A percentile compares a stretch with the other conserved stretches of the same genome.
Evolutionary conservation across 2,113 vertebrate genomes (phyloP).

Genomic region (Tetrax tetrax): DNA sequence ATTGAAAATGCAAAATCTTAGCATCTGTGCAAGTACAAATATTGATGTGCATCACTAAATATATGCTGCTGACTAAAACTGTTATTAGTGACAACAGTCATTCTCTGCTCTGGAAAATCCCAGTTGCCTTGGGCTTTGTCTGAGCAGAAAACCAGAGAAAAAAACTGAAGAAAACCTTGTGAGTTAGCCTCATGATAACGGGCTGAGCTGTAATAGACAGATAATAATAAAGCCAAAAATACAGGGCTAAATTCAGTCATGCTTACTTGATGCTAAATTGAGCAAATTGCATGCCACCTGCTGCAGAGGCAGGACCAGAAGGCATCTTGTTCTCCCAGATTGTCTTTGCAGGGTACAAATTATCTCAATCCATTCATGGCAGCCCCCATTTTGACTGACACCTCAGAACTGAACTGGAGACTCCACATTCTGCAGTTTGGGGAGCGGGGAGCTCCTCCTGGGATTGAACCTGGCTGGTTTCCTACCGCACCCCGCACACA

Average conservation of each 20-base stretch:
- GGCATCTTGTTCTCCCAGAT: not conserved
- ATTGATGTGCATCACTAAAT: conserved; percentile 45
- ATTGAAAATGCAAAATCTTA: not conserved
- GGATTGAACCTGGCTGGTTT: not conserved
- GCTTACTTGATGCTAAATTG: conserved; percentile 24
- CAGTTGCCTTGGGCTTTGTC: conserved; percentile 47
- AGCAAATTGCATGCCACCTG: not conserved
- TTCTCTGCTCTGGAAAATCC: conserved; percentile 35
- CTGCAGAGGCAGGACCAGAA: conserved; percentile 35
- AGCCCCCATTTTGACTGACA: conserved; percentile 14
- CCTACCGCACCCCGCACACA: rapidly evolving
- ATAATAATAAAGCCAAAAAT: conserved; percentile 16
- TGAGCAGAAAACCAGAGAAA: conserved; percentile 20
- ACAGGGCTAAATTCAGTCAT: conserved; percentile 13
- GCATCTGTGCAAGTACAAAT: conserved; percentile 35
- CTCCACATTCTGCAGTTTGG: not conserved
- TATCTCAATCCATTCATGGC: not conserved
- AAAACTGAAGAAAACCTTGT: conserved; percentile 8
- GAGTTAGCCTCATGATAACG: conserved; percentile 11
- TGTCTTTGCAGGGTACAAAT: not conserved
- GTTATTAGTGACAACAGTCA: not conserved
- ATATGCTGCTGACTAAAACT: conserved; percentile 45
- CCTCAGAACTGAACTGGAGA: not conserved
- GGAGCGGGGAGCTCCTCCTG: not conserved
- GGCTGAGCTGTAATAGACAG: conserved; percentile 9